Evolutionary conservation across 1,140 invertebrate species (phyloP).

Genomic region (Ephestia elutella): DNA sequence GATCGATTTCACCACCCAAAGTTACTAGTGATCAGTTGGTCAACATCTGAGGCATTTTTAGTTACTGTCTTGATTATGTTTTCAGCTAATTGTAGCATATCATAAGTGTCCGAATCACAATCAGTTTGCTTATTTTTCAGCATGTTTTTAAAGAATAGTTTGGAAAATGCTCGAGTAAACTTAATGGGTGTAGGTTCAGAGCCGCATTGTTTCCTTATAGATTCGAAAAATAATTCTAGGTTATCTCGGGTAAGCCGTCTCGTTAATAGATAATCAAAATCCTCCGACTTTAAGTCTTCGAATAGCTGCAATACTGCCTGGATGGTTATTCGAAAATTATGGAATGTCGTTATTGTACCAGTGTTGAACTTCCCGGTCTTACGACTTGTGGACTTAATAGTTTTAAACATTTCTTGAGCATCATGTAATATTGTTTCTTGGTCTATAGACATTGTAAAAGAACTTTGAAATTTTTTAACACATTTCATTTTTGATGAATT

Average conservation of each 20-base stretch:
- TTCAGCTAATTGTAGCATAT: no score
- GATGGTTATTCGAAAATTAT: no score
- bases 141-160: not conserved
- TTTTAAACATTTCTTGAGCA: constrained; percentile 5
- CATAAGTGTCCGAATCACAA: not conserved
- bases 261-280: no score
- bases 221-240: not conserved
- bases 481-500: constrained; percentile 12
- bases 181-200: no score
- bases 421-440: constrained; percentile 6
- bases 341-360: not conserved
- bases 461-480: constrained; percentile 5
- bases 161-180: not conserved
- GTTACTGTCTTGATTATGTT: no score
- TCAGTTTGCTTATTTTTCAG: not conserved
- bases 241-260: no score
- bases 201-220: not conserved
- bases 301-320: no score
- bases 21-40: no score
- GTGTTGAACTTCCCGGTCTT: not conserved
- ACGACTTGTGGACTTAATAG: not conserved
- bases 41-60: no score
- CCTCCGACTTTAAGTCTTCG: no score
- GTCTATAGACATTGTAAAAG: not conserved
- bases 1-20: not conserved